Base-by-base conservation (phyloP, 2,888 invertebrate genomes). In the Limnephilus auricula region DNA sequence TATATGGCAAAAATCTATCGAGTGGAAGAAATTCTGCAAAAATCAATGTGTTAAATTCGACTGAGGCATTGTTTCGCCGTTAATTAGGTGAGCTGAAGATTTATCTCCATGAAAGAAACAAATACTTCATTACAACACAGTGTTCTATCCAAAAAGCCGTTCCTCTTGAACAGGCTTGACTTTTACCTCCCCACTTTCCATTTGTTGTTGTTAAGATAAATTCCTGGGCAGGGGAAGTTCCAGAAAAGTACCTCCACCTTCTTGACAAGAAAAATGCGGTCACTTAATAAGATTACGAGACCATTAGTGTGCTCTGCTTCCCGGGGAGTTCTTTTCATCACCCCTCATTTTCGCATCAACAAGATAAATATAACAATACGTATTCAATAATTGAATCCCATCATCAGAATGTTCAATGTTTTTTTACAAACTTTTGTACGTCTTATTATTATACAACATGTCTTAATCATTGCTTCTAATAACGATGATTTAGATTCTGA, bases 261-360 rank as follows among this genome's bases (percentile, higher is more conserved):
- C 79, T 90, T 90, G 83, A 50, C 79, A 90, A 88, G 88, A 90
- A 88, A 90, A 90, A 90, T 90, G 83, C 87, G 87, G 79, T 85
- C 88, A 90, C 90, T 90, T 90, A 90, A 90, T 90, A 80, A 88
- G 88, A 90, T 90, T 90, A 88, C 90, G 32, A 65, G 50, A 34
- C 90, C 90, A 90, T 90, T 90, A 90, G 90, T 83, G 50, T 82
- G 88, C 88, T 65, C 65, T 65, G 65, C 25, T 90, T 82, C 87
- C 82, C 79, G 65, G 37, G 37, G 34, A 32, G 79, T 89, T 89
- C 45, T 89, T 89, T 89, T 79, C 79, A 89, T 89, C 80, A 80
- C 80, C 80, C 80, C 79, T 79, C 40, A 89, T 89, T 89, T 40
- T 79, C n/a, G 40, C 32, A 89, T 80, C 89, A 79, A 40, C 37